Evolutionary conservation across 2,888 invertebrate genomes (phyloP), one percentile per base, ranked within the genome.

Genomic region (Platypus cylindrus): DNA sequence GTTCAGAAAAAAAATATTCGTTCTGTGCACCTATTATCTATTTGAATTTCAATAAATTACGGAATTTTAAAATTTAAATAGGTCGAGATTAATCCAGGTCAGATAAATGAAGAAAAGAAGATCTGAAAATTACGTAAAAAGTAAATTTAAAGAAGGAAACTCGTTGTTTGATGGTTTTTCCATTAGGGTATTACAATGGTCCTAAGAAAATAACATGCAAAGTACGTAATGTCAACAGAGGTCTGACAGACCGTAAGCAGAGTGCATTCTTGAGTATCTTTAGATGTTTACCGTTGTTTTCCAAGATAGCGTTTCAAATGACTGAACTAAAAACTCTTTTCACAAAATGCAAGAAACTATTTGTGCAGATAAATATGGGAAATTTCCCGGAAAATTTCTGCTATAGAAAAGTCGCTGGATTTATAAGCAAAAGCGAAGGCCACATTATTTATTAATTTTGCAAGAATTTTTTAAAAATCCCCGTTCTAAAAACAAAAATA

Each of bases 171-270:
- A 18, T 15, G 15, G 36, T 33, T 38, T 42, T 47, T 38, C 42
- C 43, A 41, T 46, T 46, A 41, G 38, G 38, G 16, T 24, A 36
- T 38, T 38, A 40, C 43, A 41, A 38, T 43, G 34, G 38, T 34
- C 38, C 38, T 46, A 38, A 44, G 44, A 40, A 44, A 47, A 41
- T 38, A 45, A 34, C 34, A 33, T 36, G 18, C 27, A 29, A 42
- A 45, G 39, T 38, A 45, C 37, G 40, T 37, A 34, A 45, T 45
- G 47, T 47, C 47, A 45, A 44, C 45, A 47, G 36, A 27, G 14
- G 41, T 37, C 41, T n/a, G 37, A 33, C 34, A 34, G 34, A 40
- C 34, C 30, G 34, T 34, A 40, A 35, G 37, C 30, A 33, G 37
- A 40, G 37, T 34, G 37, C 28, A 27, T 26, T 32, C 32, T 32